Percentiles rank a stretch among this genome's conserved stretches.
phyloP scores from a whole-genome alignment of 2,797 vertebrate species.

The Pogoniulus pusillus region DNA sequence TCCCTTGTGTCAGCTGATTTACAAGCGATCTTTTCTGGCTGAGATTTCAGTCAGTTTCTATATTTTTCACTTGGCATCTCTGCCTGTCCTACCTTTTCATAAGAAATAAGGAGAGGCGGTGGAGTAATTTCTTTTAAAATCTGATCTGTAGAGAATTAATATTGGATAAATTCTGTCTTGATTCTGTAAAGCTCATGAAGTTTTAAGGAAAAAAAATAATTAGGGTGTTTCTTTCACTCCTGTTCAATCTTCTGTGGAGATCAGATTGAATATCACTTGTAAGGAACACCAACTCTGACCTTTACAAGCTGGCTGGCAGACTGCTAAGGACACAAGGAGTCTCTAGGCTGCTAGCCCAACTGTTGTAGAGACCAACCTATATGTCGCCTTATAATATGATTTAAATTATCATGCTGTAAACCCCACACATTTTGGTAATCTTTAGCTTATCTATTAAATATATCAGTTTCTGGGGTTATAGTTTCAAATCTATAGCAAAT shows the following conservation, averaged over 20 bases:
- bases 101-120: not conserved
- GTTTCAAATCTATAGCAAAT: not conserved
- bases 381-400: not conserved
- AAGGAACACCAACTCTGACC: not conserved
- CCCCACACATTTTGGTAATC: too few relatives aligned
- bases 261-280: not conserved
- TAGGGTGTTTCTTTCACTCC: not conserved
- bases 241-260: not conserved
- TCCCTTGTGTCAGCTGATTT: not conserved
- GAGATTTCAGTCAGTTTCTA: not conserved
- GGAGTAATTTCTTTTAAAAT: not conserved
- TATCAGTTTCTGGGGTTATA: rapidly evolving
- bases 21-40: not conserved
- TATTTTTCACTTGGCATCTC: not conserved
- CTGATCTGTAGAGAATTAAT: not conserved
- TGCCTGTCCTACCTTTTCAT: not conserved
- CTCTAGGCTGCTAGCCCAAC: not conserved
- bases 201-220: not conserved
- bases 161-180: not conserved
- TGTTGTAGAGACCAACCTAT: not conserved
- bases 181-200: not conserved
- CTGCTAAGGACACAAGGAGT: not conserved
- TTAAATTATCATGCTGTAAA: not conserved
- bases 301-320: not conserved
- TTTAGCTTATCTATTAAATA: not conserved